Evolutionary conservation across 2,113 vertebrate genomes (phyloP).

Genomic region (Maccullochella peelii): DNA sequence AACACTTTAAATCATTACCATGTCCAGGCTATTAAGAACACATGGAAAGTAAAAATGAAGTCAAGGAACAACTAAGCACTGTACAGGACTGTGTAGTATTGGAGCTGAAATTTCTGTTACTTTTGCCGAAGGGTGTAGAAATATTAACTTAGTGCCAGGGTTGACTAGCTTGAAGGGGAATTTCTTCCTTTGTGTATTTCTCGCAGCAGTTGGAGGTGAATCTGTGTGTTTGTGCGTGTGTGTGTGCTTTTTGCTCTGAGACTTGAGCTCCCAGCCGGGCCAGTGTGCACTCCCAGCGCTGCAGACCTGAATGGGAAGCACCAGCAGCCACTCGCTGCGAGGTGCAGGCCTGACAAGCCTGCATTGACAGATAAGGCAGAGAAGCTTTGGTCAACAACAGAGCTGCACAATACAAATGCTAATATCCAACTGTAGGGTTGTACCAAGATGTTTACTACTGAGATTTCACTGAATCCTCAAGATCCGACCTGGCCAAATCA

Average conservation of each 20-base stretch:
- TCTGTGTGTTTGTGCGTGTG: constrained; percentile 28
- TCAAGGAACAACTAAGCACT: background rate
- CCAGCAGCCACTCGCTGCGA: constrained; percentile 47
- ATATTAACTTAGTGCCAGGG: constrained; percentile 15
- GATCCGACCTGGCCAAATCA: constrained; percentile 49
- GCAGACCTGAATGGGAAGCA: constrained; percentile 66
- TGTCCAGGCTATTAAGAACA: background rate
- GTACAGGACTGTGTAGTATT: background rate
- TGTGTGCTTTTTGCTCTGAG: constrained; percentile 51
- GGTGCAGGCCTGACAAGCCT: constrained; percentile 71
- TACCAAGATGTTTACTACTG: constrained; percentile 57
- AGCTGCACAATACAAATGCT: constrained; percentile 70
- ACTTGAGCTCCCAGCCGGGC: constrained; percentile 52
- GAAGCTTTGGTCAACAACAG: constrained; percentile 61
- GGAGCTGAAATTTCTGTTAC: background rate
- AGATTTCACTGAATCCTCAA: constrained; percentile 69
- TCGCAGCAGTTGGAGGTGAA: constrained; percentile 37
- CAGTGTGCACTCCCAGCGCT: constrained; percentile 50
- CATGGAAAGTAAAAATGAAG: background rate
- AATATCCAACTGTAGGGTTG: constrained; percentile 62
- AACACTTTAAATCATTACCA: background rate
- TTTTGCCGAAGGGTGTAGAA: constrained; percentile 10
- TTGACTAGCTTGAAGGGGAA: constrained; percentile 43
- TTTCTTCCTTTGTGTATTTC: constrained; percentile 51
- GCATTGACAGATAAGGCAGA: constrained; percentile 71